Evolutionary conservation across 1,140 invertebrate species (phyloP).

Genomic region (Bactericera cockerelli): DNA sequence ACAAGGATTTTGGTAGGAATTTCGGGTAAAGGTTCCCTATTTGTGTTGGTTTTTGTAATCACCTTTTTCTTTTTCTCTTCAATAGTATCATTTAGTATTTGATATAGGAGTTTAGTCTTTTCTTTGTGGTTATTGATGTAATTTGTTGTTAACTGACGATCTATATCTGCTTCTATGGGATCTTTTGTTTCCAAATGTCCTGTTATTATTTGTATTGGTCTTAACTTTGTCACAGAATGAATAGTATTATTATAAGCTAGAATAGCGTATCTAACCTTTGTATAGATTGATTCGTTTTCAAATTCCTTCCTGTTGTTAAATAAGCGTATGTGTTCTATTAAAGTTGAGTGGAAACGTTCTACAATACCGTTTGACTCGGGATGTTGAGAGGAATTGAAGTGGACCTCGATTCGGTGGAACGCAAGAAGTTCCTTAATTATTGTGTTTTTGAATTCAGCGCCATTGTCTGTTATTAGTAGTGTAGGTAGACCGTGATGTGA

Average conservation of each 20-base stretch:
- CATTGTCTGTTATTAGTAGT: not conserved
- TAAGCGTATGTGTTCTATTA: not conserved
- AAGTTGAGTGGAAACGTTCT: constrained; percentile 2
- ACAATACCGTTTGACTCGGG: not conserved
- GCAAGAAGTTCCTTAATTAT: not conserved
- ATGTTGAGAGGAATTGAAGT: not conserved
- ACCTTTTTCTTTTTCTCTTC: not conserved
- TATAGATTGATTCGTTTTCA: not conserved
- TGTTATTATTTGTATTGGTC: not conserved
- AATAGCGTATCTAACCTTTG: not conserved
- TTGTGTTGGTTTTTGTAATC: not conserved
- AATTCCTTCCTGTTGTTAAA: not conserved
- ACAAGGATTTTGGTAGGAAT: not conserved
- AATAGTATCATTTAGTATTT: not conserved
- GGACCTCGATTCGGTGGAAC: not conserved
- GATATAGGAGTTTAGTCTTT: not conserved
- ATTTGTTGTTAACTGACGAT: not conserved
- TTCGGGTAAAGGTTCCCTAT: not conserved
- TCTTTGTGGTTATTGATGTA: not conserved
- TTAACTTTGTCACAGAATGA: not conserved
- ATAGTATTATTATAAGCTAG: not conserved
- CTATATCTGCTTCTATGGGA: not conserved
- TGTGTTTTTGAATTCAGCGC: not conserved
- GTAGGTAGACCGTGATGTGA: constrained; percentile 5
- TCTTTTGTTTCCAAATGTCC: not conserved